phyloP scores from a whole-genome alignment of 2,888 invertebrate species.

The Merodon equestris region DNA sequence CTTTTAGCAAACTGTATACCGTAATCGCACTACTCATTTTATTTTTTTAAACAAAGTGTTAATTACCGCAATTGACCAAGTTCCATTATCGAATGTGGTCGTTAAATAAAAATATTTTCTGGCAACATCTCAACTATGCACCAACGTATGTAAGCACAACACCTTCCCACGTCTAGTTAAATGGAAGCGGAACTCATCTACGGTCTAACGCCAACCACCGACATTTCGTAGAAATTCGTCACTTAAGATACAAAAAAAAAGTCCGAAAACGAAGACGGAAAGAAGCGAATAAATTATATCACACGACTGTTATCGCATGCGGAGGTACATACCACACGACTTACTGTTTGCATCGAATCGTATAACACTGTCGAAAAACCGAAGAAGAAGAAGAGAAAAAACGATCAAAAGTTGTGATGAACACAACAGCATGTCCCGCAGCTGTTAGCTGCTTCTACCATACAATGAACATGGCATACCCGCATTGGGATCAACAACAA shows the following conservation, averaged over 20 bases:
- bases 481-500: no score
- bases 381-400: background rate
- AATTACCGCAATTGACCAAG: slow-evolving; percentile 24
- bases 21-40: slow-evolving; percentile 1
- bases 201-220: slow-evolving; percentile 5
- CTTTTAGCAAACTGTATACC: slow-evolving; percentile 5
- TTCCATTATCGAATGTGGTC: no score
- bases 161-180: background rate
- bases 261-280: slow-evolving; percentile 48
- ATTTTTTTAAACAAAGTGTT: slow-evolving; percentile 6
- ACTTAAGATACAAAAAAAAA: slow-evolving; percentile 13
- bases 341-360: slow-evolving; percentile 35
- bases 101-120: no score
- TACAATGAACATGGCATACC: background rate
- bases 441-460: no score
- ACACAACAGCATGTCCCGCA: no score
- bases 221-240: slow-evolving; percentile 27
- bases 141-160: background rate
- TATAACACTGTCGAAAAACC: slow-evolving; percentile 48
- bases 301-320: slow-evolving; percentile 52
- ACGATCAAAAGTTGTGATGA: no score
- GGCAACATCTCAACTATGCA: background rate
- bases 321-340: slow-evolving; percentile 8
- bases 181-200: slow-evolving; percentile 2
- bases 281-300: slow-evolving; percentile 57